phyloP scores from a whole-genome alignment of 2,797 vertebrate species.

The Pyrocephalus nanus region DNA sequence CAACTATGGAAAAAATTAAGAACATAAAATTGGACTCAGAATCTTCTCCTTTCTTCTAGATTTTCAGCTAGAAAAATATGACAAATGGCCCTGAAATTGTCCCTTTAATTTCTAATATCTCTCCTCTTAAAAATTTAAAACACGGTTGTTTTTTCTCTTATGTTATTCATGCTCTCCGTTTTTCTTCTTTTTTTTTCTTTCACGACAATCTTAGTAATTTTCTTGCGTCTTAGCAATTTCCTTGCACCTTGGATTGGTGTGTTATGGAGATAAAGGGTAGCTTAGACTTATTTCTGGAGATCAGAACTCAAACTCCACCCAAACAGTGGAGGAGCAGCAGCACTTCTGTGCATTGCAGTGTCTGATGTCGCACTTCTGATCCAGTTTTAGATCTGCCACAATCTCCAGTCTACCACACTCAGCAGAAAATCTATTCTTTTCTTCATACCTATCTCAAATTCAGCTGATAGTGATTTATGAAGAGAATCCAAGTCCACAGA shows the following conservation, averaged over 20 bases:
- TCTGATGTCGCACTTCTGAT: neutral
- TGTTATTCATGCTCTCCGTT: accelerated
- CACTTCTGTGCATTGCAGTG: neutral
- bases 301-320: neutral
- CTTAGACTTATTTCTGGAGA: neutral
- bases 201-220: neutral
- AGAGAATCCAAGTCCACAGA: neutral
- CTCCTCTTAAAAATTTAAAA: neutral
- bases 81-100: neutral
- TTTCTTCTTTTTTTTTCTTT: neutral
- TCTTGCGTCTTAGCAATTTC: neutral
- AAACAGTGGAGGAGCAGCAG: neutral
- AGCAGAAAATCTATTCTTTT: neutral
- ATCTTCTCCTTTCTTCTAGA: neutral
- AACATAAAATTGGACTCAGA: neutral
- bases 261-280: neutral
- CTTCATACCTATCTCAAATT: neutral
- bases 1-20: neutral
- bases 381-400: neutral
- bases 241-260: neutral
- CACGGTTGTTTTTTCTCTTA: neutral
- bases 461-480: neutral
- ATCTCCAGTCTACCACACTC: neutral
- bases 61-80: neutral
- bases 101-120: neutral